Conservation (phyloP, 2,113 vertebrate genomes). For the Cranoglanis bouderius region DNA sequence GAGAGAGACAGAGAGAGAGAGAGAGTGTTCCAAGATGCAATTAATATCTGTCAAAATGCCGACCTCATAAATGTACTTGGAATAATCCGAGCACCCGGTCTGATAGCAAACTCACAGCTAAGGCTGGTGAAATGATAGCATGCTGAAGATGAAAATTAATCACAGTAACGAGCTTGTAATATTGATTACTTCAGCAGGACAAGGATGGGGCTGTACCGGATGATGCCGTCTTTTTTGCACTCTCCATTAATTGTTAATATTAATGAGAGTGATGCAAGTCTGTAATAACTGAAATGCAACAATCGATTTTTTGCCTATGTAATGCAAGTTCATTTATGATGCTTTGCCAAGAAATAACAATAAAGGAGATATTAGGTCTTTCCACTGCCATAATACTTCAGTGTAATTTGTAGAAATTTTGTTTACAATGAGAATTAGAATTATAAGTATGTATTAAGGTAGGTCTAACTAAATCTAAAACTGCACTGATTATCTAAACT, state of each 20-base stretch:
- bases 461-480: no score
- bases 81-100: conserved; percentile 46
- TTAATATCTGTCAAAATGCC: conserved; percentile 66
- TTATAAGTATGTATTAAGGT: background rate
- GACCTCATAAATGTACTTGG: conserved; percentile 64
- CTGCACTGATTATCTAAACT: no score
- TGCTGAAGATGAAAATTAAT: conserved; percentile 62
- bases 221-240: conserved; percentile 26
- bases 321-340: background rate
- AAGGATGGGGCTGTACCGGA: conserved; percentile 54
- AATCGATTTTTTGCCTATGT: background rate
- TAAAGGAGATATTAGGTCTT: background rate
- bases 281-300: conserved; percentile 1
- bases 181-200: conserved; percentile 65
- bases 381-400: background rate
- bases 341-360: background rate
- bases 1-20: conserved; percentile 19
- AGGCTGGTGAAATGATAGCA: conserved; percentile 35
- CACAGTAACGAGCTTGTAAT: conserved; percentile 71
- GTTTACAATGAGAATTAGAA: background rate
- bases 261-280: background rate
- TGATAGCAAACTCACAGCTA: background rate
- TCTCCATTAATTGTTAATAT: conserved; percentile 44
- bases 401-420: background rate
- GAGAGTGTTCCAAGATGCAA: conserved; percentile 62